A percentile compares a stretch with the other conserved stretches of the same genome.
Conservation (phyloP, 2,113 vertebrate genomes). For the Pseudois nayaur region DNA sequence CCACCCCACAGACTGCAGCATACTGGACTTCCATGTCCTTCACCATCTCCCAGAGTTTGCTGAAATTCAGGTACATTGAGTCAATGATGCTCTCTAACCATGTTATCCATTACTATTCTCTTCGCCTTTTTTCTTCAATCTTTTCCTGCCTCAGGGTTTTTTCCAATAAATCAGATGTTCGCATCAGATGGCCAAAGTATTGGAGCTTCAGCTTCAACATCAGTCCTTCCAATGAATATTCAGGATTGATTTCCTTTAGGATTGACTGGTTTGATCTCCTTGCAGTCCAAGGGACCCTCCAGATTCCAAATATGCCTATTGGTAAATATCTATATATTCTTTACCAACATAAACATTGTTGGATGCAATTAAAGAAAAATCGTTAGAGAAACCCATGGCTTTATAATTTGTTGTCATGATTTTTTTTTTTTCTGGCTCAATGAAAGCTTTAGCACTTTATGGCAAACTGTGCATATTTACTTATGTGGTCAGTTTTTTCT, state of each 20-base stretch:
- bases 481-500: background rate
- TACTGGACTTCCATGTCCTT: background rate
- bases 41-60: background rate
- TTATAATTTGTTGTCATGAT: background rate
- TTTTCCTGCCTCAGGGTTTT: background rate
- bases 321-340: background rate
- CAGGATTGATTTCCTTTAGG: background rate
- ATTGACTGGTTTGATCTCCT: background rate
- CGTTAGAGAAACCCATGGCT: background rate
- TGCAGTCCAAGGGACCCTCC: background rate
- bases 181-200: background rate
- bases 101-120: background rate
- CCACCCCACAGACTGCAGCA: background rate
- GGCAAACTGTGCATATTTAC: background rate
- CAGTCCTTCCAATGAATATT: background rate
- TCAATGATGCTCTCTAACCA: background rate
- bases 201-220: background rate
- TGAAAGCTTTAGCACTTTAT: background rate
- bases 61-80: background rate
- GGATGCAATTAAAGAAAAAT: background rate
- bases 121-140: background rate
- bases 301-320: background rate
- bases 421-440: rapidly evolving
- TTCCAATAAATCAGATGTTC: background rate
- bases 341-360: background rate